These are phyloP conservation scores for Manis javanica DNA, from an alignment of 2,797 vertebrate genomes.

Conservation along the genomic window DNA sequence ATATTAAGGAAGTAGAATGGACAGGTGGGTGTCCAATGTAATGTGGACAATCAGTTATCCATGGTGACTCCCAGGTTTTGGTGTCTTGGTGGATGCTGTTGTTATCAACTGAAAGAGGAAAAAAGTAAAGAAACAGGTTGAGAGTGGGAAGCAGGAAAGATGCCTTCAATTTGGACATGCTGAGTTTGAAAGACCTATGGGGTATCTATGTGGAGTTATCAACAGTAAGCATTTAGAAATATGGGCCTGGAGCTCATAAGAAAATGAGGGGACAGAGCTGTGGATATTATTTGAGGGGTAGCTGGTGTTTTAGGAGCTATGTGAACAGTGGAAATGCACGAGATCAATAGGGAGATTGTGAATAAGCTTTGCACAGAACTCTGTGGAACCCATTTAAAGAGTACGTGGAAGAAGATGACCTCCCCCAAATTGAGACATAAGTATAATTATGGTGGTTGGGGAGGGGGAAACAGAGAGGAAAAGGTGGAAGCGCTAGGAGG, in stretches of 20 bases:
- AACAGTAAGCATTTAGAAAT: not conserved
- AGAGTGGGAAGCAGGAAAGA: not conserved
- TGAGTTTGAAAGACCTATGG: not conserved
- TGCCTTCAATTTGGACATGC: not conserved
- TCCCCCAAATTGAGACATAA: not conserved
- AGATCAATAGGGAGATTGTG: not conserved
- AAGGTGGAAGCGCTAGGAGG: not conserved
- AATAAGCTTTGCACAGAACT: not conserved
- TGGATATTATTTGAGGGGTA: not conserved
- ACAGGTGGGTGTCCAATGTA: not conserved
- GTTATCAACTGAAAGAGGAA: not conserved
- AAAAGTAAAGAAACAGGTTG: not conserved
- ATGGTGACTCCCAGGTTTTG: not conserved
- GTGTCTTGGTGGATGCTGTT: not conserved
- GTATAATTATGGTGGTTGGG: not conserved
- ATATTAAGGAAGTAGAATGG: not conserved
- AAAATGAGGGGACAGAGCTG: not conserved
- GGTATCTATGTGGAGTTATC: not conserved
- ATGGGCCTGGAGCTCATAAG: not conserved
- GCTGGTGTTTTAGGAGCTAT: not conserved
- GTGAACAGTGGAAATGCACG: not conserved
- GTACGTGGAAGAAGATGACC: not conserved
- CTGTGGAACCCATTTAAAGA: not conserved
- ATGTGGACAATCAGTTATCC: slow-evolving; percentile 1
- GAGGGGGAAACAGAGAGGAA: not conserved